Evolutionary conservation across 2,113 vertebrate species (phyloP), one percentile per base, ranked within the genome.

Genomic region (Passer montanus): DNA sequence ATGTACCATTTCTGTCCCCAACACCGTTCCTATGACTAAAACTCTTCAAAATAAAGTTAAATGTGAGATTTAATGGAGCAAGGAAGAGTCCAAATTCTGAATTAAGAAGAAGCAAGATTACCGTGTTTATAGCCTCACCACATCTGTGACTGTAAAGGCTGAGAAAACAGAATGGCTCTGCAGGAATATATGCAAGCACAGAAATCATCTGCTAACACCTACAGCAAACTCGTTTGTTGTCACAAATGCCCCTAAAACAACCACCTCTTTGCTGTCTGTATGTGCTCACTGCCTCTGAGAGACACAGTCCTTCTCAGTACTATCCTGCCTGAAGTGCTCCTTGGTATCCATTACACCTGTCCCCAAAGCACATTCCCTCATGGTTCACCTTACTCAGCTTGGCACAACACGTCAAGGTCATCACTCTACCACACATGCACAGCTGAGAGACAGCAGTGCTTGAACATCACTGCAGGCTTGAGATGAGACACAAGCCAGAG

Each of bases 41-140:
- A 84, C 23, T 70, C 82, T 85, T 85, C 69, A 84, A 91, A 95
- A 93, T 79, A 84, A 93, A 93, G 79, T 91, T 94, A 82, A 95
- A 83, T 74, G 73, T 93, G 35, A 31, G 55, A 66, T 78, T 94
- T 95, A 93, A 95, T 87, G 92, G 74, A 87, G 87, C 60, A 9
- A 39, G 28, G 44, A 94, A 86, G 64, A 93, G 53, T 58, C 66
- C 52, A 64, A 93, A 90, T 82, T 83, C 63, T 63, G 75, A 96
- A 89, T 90, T 92, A 87, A 92, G 67, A 33, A 88, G 52, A 47
- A 90, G 64, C 15, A 1, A 95, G n/a, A 93, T 83, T 69, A 88
- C 30, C 13, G 0, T 9, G 2, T 89, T 89, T 89, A 84, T 56
- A 91, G 59, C 55, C 62, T 76, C 58, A 47, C 30, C 73, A 92